A percentile compares a stretch with the other conserved stretches of the same genome.
Evolutionary conservation across 2,797 vertebrate genomes (phyloP).

Genomic region (Pyrocephalus nanus): DNA sequence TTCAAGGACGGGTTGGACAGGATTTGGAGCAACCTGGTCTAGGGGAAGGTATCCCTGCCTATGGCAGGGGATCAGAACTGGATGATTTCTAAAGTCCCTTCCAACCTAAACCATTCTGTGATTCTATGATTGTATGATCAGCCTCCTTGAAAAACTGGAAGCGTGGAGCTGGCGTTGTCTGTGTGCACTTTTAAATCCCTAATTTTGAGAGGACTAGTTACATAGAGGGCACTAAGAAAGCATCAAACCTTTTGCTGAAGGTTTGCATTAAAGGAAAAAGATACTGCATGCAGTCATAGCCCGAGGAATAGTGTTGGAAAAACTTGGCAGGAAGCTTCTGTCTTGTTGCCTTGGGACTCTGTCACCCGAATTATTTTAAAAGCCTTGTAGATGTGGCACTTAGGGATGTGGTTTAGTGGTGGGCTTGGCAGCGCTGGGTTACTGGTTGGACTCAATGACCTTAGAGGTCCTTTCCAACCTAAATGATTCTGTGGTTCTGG

Average conservation of each 20-base stretch:
- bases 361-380: background rate
- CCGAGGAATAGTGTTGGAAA: accelerated
- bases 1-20: accelerated
- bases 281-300: background rate
- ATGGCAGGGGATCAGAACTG: accelerated
- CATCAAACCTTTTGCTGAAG: background rate
- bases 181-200: background rate
- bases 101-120: background rate
- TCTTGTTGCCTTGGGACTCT: background rate
- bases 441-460: background rate
- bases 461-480: background rate
- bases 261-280: background rate
- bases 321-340: background rate
- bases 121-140: background rate
- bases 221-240: background rate
- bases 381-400: background rate
- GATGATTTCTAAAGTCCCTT: background rate
- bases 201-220: background rate
- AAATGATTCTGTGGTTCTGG: background rate
- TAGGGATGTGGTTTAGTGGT: background rate
- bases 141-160: background rate
- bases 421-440: background rate
- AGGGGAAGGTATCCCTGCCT: background rate
- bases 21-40: accelerated
- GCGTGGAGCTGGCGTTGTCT: background rate